Conservation (phyloP, 1,140 invertebrate genomes). For the Drosophila yakuba region DNA sequence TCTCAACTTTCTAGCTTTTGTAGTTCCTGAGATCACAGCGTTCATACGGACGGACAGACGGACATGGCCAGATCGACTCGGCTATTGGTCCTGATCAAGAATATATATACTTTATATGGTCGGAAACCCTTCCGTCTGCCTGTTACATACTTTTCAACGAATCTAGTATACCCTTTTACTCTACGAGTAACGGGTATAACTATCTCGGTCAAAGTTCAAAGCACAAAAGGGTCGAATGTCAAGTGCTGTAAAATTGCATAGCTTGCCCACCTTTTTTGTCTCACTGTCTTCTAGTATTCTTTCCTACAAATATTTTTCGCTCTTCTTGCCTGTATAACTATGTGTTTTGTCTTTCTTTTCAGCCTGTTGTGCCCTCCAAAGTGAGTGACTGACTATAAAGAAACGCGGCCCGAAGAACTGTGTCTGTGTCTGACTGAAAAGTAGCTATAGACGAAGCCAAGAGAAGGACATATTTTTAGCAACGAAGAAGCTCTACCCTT, state of each 20-base stretch:
- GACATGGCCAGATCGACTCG: too few species aligned
- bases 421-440: slow-evolving; percentile 24
- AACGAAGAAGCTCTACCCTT: slow-evolving; percentile 5
- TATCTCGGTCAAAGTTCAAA: slow-evolving; percentile 43
- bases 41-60: too few species aligned
- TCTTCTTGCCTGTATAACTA: background rate
- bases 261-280: slow-evolving; percentile 19
- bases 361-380: slow-evolving; percentile 19
- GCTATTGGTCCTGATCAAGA: too few species aligned
- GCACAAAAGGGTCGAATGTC: slow-evolving; percentile 38
- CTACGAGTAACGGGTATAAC: too few species aligned
- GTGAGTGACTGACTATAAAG: slow-evolving; percentile 40
- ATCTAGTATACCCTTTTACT: too few species aligned
- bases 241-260: slow-evolving; percentile 60
- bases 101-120: too few species aligned
- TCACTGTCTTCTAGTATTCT: background rate
- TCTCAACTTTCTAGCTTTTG: too few species aligned
- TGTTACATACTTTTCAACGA: too few species aligned
- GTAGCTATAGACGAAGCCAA: slow-evolving; percentile 16
- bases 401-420: slow-evolving; percentile 15
- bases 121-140: too few species aligned
- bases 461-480: too few species aligned
- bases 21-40: too few species aligned
- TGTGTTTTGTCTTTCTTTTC: background rate
- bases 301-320: background rate